These are phyloP conservation scores for Nannobrachium achirus DNA, from an alignment of 2,113 vertebrate species.

Conservation along the genomic window DNA sequence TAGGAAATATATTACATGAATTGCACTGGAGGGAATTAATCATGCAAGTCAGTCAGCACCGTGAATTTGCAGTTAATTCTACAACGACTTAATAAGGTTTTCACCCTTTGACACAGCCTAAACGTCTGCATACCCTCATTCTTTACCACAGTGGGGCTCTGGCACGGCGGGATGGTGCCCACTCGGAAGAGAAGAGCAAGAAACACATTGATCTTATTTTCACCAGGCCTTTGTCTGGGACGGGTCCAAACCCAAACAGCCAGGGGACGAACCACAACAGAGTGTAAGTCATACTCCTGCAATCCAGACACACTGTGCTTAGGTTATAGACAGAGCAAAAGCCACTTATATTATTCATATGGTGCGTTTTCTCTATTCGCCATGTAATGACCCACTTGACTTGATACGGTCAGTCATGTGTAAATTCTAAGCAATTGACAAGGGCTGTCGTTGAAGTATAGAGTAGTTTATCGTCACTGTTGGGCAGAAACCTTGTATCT, in stretches of 20 bases:
- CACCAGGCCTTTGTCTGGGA: conserved; percentile 66
- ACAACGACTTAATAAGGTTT: conserved; percentile 2
- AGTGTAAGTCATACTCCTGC: conserved; percentile 60
- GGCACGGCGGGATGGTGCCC: conserved; percentile 42
- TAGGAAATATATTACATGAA: too few relatives aligned
- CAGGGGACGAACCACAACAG: conserved; percentile 61
- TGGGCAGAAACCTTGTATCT: too few relatives aligned
- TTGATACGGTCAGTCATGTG: background rate
- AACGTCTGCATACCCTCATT: conserved; percentile 17
- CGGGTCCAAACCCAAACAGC: conserved; percentile 67
- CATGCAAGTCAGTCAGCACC: background rate
- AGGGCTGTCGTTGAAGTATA: background rate
- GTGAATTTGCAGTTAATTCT: conserved; percentile 16
- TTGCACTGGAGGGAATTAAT: too few relatives aligned
- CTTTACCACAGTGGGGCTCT: conserved; percentile 20
- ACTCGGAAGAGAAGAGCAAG: conserved; percentile 49
- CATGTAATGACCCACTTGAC: conserved; percentile 44
- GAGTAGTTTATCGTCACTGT: too few relatives aligned
- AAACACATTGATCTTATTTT: conserved; percentile 70
- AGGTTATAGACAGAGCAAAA: conserved; percentile 60
- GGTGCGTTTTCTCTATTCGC: conserved; percentile 45
- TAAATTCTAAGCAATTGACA: conserved; percentile 17
- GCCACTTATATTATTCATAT: conserved; percentile 41
- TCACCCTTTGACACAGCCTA: conserved; percentile 7
- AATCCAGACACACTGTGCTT: conserved; percentile 54